phyloP scores from a whole-genome alignment of 2,888 invertebrate genomes.

The Octonoba sinensis region DNA sequence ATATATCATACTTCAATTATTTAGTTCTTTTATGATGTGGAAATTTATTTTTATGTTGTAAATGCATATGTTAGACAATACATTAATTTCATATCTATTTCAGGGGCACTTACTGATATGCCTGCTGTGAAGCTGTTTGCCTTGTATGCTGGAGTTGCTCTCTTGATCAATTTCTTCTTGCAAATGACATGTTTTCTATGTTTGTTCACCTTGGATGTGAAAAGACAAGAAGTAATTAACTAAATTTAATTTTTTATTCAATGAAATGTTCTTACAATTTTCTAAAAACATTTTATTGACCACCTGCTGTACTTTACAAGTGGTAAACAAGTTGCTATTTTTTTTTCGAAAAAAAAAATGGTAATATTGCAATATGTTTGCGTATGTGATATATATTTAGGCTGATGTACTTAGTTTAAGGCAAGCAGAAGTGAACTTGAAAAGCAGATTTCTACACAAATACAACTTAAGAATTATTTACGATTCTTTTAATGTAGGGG shows the following conservation, averaged over 20 bases:
- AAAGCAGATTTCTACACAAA: no score
- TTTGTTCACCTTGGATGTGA: conserved; percentile 87
- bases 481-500: no score
- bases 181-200: conserved; percentile 97
- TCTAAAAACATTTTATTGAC: background rate
- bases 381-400: no score
- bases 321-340: background rate
- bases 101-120: conserved; percentile 94
- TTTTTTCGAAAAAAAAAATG: no score
- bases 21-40: background rate
- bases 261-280: background rate
- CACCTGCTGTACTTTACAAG: background rate
- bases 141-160: conserved; percentile 94
- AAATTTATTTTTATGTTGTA: conserved; percentile 3
- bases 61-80: no score
- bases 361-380: no score
- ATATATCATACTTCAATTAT: background rate
- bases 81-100: conserved; percentile 65
- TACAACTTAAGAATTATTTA: no score
- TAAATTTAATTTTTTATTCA: background rate
- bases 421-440: no score
- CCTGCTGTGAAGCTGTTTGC: conserved; percentile 98
- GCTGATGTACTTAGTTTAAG: no score
- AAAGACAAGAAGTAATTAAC: conserved; percentile 78
- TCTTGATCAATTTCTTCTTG: conserved; percentile 93